Percentiles rank a stretch among this genome's conserved stretches.
phyloP scores from a whole-genome alignment of 2,113 vertebrate genomes.

The Sorex fumeus region DNA sequence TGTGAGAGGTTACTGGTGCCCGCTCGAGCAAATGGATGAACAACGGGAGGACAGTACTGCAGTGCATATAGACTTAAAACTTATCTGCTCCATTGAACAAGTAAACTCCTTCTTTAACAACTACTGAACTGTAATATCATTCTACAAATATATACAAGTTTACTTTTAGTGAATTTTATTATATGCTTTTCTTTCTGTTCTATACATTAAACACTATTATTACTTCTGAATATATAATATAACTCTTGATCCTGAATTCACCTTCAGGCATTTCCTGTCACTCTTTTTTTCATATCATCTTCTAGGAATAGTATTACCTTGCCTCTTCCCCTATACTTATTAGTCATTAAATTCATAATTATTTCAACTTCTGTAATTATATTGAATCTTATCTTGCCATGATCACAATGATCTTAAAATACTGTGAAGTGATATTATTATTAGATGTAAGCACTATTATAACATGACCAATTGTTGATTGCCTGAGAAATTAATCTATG shows the following conservation, averaged over 20 bases:
- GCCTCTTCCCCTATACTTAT: not conserved
- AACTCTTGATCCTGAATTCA: not conserved
- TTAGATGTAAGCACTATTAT: not conserved
- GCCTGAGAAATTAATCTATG: conserved; percentile 19
- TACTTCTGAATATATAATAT: not conserved
- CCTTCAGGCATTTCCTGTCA: not conserved
- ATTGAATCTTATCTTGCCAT: not conserved
- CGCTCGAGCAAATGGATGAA: no score
- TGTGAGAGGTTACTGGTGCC: no score
- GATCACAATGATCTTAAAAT: not conserved
- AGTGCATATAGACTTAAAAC: conserved; percentile 37
- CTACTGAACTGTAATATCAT: not conserved
- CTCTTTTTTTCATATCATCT: not conserved
- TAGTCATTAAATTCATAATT: not conserved
- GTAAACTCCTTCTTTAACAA: not conserved
- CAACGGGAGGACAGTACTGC: no score
- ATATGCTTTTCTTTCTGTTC: not conserved
- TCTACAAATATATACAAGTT: not conserved
- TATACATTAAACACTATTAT: not conserved
- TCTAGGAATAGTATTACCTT: not conserved
- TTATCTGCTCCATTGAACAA: not conserved
- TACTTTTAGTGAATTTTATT: conserved; percentile 27
- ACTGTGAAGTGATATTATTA: conserved; percentile 23
- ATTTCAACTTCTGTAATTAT: not conserved
- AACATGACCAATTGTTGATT: not conserved